Evolutionary conservation across 2,113 vertebrate genomes (phyloP), one percentile per base, ranked within the genome.

Genomic region (Hirundichthys speculiger): DNA sequence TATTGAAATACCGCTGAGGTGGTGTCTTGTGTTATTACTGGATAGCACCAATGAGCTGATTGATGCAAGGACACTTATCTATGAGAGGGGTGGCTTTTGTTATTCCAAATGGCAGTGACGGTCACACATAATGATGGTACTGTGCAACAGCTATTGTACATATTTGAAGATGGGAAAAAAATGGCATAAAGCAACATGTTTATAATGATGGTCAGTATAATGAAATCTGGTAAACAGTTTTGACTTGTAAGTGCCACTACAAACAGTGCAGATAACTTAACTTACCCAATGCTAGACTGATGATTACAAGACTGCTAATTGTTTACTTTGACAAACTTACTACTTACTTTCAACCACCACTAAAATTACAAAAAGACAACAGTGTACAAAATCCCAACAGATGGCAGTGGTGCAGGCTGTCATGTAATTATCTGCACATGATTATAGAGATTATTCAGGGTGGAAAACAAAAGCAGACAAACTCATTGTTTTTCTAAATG

Each of bases 1-100:
- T 73, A 66, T 64, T 18, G 46, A 73, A 56, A 58, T 51, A 67
- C 39, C 45, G 69, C 59, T 67, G 43, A 70, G 61, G 20, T 63
- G 62, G 64, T 64, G 57, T 61, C 55, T 68, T 69, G 41, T 71
- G 61, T 76, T 52, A 45, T 66, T 14, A 58, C 41, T 69, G 40
- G 62, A 74, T 64, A 89, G 85, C 82, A 90, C 80, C 86, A 81
- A 78, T 69, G 46, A 73, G 63, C 27, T 45, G 34, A 48, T 75
- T 82, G 79, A 86, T 77, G 80, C 84, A 88, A 91, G 90, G 88
- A 82, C 90, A 91, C 90, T 90, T 90, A 59, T 69, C 25, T 2
- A 64, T 13, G 22, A 73, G 49, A 80, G 47, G 43, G 30, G 51
- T 80, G 86, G 85, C 78, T 83, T 77, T 63, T 64, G 59, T 74